These are phyloP conservation scores for Oncorhynchus nerka DNA, from an alignment of 2,113 vertebrate genomes.

Conservation along the genomic window DNA sequence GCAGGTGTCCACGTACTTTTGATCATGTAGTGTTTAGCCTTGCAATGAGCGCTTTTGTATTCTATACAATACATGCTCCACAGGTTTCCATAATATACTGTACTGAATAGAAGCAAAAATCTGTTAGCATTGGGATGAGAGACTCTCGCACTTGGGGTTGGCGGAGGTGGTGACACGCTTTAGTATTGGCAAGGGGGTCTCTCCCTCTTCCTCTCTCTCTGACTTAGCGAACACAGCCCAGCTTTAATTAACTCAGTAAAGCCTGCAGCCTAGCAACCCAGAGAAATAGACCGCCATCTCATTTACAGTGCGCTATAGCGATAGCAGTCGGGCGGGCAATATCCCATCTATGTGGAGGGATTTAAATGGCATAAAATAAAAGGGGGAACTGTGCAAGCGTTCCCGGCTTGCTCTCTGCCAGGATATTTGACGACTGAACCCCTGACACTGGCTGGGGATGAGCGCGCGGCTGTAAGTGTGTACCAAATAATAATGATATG, in stretches of 20 bases:
- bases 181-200: background rate
- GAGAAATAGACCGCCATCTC: slow-evolving; percentile 19
- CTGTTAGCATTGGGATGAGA: no score
- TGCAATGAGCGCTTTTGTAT: no score
- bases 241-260: slow-evolving; percentile 48
- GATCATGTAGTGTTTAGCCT: no score
- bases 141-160: no score
- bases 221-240: background rate
- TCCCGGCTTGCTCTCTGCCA: slow-evolving; percentile 10
- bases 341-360: slow-evolving; percentile 38
- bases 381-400: slow-evolving; percentile 7
- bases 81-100: no score
- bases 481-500: slow-evolving; percentile 28
- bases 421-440: slow-evolving; percentile 44
- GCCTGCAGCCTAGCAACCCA: slow-evolving; percentile 10
- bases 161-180: no score
- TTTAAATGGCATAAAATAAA: slow-evolving; percentile 41
- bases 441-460: slow-evolving; percentile 18
- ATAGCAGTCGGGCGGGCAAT: slow-evolving; percentile 10
- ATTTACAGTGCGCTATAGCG: slow-evolving; percentile 26
- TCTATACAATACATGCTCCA: no score
- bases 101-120: no score
- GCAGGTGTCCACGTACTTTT: no score
- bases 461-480: slow-evolving; percentile 3
- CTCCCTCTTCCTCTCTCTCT: background rate